A percentile compares a stretch with the other conserved stretches of the same genome.
These are phyloP conservation scores for Tadarida brasiliensis DNA, from an alignment of 2,797 vertebrate species.

Conservation along the genomic window DNA sequence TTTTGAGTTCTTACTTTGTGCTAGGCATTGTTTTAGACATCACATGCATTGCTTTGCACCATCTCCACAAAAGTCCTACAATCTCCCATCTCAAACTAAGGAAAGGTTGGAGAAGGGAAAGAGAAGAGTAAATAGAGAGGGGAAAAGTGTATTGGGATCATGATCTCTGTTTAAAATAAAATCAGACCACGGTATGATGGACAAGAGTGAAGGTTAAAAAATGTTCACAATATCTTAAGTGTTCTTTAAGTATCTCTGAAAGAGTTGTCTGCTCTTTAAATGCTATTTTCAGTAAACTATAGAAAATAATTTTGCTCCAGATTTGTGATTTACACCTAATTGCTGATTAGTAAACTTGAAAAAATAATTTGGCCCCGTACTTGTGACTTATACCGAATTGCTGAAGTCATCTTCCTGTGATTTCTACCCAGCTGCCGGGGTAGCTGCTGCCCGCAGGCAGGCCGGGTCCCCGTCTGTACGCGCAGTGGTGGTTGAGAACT, in stretches of 20 bases:
- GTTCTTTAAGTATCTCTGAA: slow-evolving; percentile 4
- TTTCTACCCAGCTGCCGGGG: too few species aligned
- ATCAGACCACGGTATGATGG: not conserved
- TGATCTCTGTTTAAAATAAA: slow-evolving; percentile 47
- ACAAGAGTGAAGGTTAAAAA: not conserved
- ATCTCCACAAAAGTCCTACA: not conserved
- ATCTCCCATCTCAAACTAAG: not conserved
- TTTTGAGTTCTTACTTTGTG: not conserved
- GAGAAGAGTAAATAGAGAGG: not conserved
- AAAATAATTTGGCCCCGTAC: not conserved
- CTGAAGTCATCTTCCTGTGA: too few species aligned
- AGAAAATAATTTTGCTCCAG: not conserved
- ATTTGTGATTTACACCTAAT: not conserved
- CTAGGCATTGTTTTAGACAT: not conserved
- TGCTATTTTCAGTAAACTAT: not conserved
- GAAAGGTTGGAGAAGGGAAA: not conserved
- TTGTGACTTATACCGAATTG: not conserved
- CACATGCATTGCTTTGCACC: not conserved
- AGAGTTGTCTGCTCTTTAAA: not conserved
- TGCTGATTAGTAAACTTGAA: not conserved
- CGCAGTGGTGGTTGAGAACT: not conserved
- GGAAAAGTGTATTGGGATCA: not conserved
- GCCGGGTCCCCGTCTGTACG: fast-evolving
- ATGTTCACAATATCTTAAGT: not conserved
- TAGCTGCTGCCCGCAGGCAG: fast-evolving